Conservation (phyloP, 2,113 vertebrate genomes). For the Rhagologus leucostigma region DNA sequence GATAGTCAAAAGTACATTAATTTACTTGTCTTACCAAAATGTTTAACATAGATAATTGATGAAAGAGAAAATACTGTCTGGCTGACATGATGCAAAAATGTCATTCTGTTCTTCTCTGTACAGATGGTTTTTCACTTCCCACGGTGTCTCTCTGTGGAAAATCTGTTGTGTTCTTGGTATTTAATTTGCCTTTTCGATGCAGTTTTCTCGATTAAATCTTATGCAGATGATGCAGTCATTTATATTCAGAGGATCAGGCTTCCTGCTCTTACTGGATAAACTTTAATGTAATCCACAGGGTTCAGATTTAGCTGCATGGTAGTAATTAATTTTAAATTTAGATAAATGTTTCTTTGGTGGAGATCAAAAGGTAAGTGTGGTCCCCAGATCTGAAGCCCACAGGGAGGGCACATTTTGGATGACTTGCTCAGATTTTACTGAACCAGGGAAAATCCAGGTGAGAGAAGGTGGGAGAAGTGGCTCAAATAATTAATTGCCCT, state of each 20-base stretch:
- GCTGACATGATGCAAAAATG: slow-evolving; percentile 30
- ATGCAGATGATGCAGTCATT: slow-evolving; percentile 56
- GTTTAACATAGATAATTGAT: slow-evolving; percentile 39
- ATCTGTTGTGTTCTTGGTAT: slow-evolving; percentile 59
- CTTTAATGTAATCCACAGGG: slow-evolving; percentile 48
- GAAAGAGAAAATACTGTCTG: slow-evolving; percentile 48
- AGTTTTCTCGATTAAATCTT: slow-evolving; percentile 58
- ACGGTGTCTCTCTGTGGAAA: slow-evolving; percentile 48
- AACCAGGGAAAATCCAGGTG: background rate
- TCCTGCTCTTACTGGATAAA: slow-evolving; percentile 54
- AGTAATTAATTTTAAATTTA: slow-evolving; percentile 55
- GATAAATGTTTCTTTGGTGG: slow-evolving; percentile 39
- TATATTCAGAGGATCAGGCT: slow-evolving; percentile 35
- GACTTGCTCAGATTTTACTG: background rate
- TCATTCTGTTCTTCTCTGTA: slow-evolving; percentile 31
- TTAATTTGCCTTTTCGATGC: slow-evolving; percentile 62
- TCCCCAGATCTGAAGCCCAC: background rate
- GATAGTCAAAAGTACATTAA: slow-evolving; percentile 34
- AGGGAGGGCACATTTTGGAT: background rate
- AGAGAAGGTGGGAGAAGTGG: background rate
- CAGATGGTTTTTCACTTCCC: slow-evolving; percentile 66
- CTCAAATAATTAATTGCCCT: background rate
- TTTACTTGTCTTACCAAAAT: slow-evolving; percentile 51
- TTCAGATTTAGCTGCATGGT: slow-evolving; percentile 47
- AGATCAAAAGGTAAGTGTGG: slow-evolving; percentile 7